phyloP scores from a whole-genome alignment of 2,888 invertebrate species.

The Oasisia sp. region DNA sequence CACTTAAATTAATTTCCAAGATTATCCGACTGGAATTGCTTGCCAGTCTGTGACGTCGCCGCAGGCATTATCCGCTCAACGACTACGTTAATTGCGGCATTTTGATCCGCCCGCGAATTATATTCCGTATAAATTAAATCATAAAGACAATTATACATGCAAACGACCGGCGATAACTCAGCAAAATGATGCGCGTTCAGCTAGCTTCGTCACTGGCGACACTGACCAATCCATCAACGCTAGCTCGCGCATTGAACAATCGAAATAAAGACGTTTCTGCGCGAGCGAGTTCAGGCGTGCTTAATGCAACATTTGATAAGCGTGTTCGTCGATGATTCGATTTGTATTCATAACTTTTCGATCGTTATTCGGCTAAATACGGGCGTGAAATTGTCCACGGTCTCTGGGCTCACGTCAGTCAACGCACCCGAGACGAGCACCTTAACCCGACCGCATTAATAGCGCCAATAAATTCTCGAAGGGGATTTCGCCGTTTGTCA shows the following conservation, averaged over 20 bases:
- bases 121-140: slow-evolving; percentile 17
- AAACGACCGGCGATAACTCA: background rate
- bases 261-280: slow-evolving; percentile 7
- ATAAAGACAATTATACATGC: slow-evolving; percentile 6
- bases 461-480: background rate
- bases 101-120: slow-evolving; percentile 12
- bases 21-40: background rate
- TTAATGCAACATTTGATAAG: slow-evolving; percentile 11
- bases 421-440: background rate
- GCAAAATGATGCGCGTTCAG: background rate
- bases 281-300: background rate
- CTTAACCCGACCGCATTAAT: slow-evolving; percentile 5
- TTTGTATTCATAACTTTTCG: slow-evolving; percentile 17
- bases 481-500: slow-evolving; percentile 13
- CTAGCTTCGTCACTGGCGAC: background rate
- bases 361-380: slow-evolving; percentile 1
- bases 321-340: slow-evolving; percentile 13
- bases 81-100: slow-evolving; percentile 10
- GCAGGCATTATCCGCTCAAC: background rate
- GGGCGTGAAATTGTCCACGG: background rate
- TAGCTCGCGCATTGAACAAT: background rate
- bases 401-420: background rate
- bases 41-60: slow-evolving; percentile 2
- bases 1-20: slow-evolving; percentile 10
- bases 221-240: background rate